Base-by-base conservation (phyloP, 2,888 invertebrate genomes). In the Orchestes rusci region DNA sequence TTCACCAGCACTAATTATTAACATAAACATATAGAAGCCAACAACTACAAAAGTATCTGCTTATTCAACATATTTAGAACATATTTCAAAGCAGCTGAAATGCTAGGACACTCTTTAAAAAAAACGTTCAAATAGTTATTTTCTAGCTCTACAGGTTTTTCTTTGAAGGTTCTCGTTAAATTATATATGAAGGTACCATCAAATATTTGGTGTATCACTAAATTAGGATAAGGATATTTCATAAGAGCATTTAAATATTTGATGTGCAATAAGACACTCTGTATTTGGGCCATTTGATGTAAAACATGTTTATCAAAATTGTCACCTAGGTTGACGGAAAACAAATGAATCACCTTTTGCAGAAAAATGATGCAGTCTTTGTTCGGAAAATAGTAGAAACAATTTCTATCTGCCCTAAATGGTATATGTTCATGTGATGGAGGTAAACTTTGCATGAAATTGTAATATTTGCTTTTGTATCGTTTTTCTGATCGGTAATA, bases 101-200 rank as follows among this genome's bases (percentile, higher is more conserved):
- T 45, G 17, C 31, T 39, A 12, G 56, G 54, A 45, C 53, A 54
- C 39, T 52, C 49, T 31, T 48, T 44, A 34, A 61, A 55, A 35
- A 59, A 49, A 8, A 52, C 42, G 34, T 54, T 45, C n/a, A 61
- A 36, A 39, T 62, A 61, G 20, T 48, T 46, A 38, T 33, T 38
- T 16, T 47, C 27, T 15, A 39, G 27, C 12, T 46, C 41, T 16
- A 20, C 16, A 10, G 41, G 42, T 38, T 42, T 46, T 33, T 41
- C 38, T 48, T 74, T 75, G 35, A 87, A 70, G 64, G 78, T 76
- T 18, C 68, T 66, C 44, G 79, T 79, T 16, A 84, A 66, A 69
- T 88, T 88, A 57, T 87, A 88, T 1, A 84, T 63, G 64, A 87
- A 80, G 0, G 84, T 82, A 0, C 88, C 87, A 64, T 84, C 82